Percentiles rank a stretch among this genome's conserved stretches.
These are phyloP conservation scores for Geopemphigus sp. DNA, from an alignment of 1,140 invertebrate genomes.

Conservation along the genomic window DNA sequence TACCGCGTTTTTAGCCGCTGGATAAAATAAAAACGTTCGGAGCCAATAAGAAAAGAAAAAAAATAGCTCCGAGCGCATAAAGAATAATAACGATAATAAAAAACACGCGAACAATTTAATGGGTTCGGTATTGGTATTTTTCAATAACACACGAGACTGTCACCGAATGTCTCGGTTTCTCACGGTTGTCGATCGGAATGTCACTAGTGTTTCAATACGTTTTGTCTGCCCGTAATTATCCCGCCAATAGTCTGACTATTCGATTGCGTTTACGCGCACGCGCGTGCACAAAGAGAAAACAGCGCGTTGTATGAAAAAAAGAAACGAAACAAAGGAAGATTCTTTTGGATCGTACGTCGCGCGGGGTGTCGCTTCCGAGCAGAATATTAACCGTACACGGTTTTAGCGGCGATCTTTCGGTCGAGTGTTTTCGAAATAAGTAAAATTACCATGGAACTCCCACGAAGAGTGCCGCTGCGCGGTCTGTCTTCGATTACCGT, in stretches of 20 bases:
- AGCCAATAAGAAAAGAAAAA: not conserved
- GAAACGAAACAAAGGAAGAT: not conserved
- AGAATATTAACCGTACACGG: not conserved
- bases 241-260: slow-evolving; percentile 18
- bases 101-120: slow-evolving; percentile 17
- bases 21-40: not conserved
- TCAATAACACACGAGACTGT: slow-evolving; percentile 45
- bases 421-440: not conserved
- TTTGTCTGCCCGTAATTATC: slow-evolving; percentile 26
- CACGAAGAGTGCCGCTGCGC: not conserved
- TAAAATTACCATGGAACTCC: slow-evolving; percentile 8
- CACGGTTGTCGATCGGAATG: slow-evolving; percentile 45
- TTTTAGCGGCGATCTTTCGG: not conserved
- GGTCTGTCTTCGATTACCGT: slow-evolving; percentile 17
- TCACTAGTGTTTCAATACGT: slow-evolving; percentile 16
- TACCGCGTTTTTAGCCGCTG: not conserved
- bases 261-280: not conserved
- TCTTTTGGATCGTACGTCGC: not conserved
- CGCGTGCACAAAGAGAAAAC: not conserved
- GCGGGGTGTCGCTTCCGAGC: not conserved
- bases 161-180: slow-evolving; percentile 36
- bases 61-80: not conserved
- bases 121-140: slow-evolving; percentile 32
- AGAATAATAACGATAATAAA: slow-evolving; percentile 15
- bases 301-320: not conserved